Evolutionary conservation across 1,140 invertebrate species (phyloP), one percentile per base, ranked within the genome.

Genomic region (Phymastichus coffea): DNA sequence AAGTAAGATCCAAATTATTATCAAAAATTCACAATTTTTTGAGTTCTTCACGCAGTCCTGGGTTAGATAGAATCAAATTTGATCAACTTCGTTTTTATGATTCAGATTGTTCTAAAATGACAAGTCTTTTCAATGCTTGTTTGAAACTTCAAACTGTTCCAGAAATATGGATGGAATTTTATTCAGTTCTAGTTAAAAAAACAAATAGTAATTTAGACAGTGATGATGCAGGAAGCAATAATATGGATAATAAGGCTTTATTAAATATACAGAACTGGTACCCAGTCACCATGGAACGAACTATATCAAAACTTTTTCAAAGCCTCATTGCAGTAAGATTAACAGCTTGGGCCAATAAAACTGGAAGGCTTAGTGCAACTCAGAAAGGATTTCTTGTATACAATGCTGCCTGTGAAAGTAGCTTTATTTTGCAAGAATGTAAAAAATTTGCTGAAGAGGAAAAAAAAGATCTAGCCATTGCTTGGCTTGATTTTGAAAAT

Each of bases 351-450:
- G 28, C 26, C 30, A 33, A n/a, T 22, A 33, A 43, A 12, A 44
- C 15, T 44, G 9, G 20, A 12, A 12, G 19, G 7, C 23, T 55
- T n/a, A 44, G 52, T 44, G 19, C 26, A 19, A 33, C 28, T 3
- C 40, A 55, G 19, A 55, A 35, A 44, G 15, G 40, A 22, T 43
- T 28, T 20, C 17, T 44, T 15, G 0, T 55, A 8, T n/a, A 30
- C 33, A 35, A 55, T 55, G 28, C 52, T 22, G 38, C 40, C 3
- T 55, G 52, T 44, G 26, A 55, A 23, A 44, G 25, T 23, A 55
- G 40, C 33, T 55, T 44, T 35, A 44, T 44, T 43, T 6, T 55
- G 22, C 40, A 55, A 44, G 52, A 55, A 55, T 55, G 52, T 35
- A 43, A 44, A 15, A 33, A 55, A 2, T 55, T 3, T 33, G 41